Evolutionary conservation across 2,113 vertebrate species (phyloP).

Genomic region (Sterrhoptilus dennistouni): DNA sequence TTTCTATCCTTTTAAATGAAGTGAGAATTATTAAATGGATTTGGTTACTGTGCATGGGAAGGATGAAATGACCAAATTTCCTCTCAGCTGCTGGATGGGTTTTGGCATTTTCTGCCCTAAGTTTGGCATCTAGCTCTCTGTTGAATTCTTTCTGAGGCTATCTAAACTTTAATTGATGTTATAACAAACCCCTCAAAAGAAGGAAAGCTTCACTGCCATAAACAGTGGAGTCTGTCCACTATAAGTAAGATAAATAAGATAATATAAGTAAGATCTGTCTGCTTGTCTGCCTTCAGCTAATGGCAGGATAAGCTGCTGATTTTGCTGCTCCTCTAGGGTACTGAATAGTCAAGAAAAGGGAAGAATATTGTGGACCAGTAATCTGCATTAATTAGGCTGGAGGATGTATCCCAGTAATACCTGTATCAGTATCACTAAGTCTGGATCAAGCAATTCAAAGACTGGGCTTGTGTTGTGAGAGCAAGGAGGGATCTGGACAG

Average conservation of each 20-base stretch:
- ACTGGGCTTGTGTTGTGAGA: neutral
- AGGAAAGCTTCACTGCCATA: neutral
- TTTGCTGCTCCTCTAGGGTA: neutral
- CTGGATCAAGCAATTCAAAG: neutral
- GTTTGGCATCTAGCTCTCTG: neutral
- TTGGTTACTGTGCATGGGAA: rapidly evolving
- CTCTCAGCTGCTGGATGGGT: neutral
- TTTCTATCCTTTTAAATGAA: neutral
- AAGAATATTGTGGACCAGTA: neutral
- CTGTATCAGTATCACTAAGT: neutral
- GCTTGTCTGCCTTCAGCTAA: neutral
- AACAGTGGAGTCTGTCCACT: neutral
- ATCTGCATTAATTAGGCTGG: neutral
- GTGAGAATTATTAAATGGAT: rapidly evolving
- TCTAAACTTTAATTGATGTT: neutral
- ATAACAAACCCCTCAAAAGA: neutral
- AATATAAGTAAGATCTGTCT: neutral
- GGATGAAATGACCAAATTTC: neutral
- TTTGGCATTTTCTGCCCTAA: neutral
- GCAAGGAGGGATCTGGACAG: neutral
- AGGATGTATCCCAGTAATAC: neutral
- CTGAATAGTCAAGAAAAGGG: neutral
- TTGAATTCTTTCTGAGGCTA: neutral
- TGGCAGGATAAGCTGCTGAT: neutral
- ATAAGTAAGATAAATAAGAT: no score